Base-by-base conservation (phyloP, 2,888 invertebrate genomes). In the Mythimna albipuncta region DNA sequence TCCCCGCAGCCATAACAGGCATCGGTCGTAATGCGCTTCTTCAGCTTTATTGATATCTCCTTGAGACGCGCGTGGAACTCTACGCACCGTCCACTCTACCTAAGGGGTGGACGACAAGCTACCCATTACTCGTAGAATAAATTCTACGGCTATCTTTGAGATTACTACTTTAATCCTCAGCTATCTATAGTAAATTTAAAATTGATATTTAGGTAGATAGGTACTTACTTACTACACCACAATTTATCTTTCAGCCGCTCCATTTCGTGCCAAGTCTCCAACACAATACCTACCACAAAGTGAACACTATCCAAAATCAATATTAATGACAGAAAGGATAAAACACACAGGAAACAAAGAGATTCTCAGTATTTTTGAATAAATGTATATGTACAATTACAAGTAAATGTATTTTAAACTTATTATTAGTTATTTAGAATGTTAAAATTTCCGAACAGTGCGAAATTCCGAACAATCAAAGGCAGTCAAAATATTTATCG, bases 401-500 rank as follows among this genome's bases (percentile, higher is more conserved):
- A 13, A 47, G 7, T 59, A 57, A 65, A 72, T 54, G 32, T 64
- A 59, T 69, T 77, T 68, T 61, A n/a, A 50, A 69, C n/a, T 38
- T 58, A 69, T 72, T 65, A 67, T 26, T 66, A 69, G 59, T 70
- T 13, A 35, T 64, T 75, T 58, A 47, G 72, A 75, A 41, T 65
- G n/a, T 13, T 21, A 70, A 57, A 61, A 59, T 64, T 72, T 47
- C 63, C 69, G n/a, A 66, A 70, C 71, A 52, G 41, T 16, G 47
- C 54, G 35, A 74, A 64, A 75, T 76, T 69, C 75, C 65, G 61
- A 84, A 85, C 88, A 85, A 85, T 84, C 85, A 78, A 67, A 82
- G 69, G 72, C 85, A 80, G 77, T 88, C 86, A 87, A 89, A 90
- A 87, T 86, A 87, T 90, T 88, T 88, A 89, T 87, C 86, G 86